These are phyloP conservation scores for Neoitamus cyanurus DNA, from an alignment of 2,888 invertebrate species.

Conservation along the genomic window DNA sequence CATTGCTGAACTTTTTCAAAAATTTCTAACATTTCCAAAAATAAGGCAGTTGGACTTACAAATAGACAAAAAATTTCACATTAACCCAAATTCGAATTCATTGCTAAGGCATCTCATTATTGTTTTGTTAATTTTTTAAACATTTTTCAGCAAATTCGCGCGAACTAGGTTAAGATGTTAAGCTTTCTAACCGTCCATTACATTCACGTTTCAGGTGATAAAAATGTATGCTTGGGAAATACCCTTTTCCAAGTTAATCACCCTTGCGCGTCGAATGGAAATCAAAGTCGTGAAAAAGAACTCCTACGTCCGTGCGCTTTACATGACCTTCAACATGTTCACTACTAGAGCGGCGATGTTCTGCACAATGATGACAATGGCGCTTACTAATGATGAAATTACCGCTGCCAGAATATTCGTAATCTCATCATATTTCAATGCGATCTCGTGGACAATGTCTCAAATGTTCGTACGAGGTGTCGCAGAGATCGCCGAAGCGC, in stretches of 20 bases:
- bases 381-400: slow-evolving; percentile 73
- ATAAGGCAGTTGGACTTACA: background rate
- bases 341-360: slow-evolving; percentile 84
- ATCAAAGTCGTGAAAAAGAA: slow-evolving; percentile 71
- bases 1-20: too few relatives aligned
- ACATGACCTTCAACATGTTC: slow-evolving; percentile 82
- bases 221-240: slow-evolving; percentile 96
- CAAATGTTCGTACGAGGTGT: slow-evolving; percentile 75
- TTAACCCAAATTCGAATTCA: background rate
- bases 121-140: background rate
- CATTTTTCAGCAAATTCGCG: background rate
- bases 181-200: background rate
- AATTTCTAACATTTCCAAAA: background rate
- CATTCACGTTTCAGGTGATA: slow-evolving; percentile 73
- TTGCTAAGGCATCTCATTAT: background rate
- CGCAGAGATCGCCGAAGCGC: slow-evolving; percentile 82
- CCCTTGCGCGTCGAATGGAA: slow-evolving; percentile 74
- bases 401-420: slow-evolving; percentile 73
- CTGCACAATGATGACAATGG: slow-evolving; percentile 77
- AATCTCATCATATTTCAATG: slow-evolving; percentile 69
- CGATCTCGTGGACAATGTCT: slow-evolving; percentile 70
- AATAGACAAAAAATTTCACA: background rate
- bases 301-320: slow-evolving; percentile 74
- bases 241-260: slow-evolving; percentile 82
- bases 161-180: background rate